A percentile compares a stretch with the other conserved stretches of the same genome.
phyloP scores from a whole-genome alignment of 2,113 vertebrate genomes.

The Pipa parva region DNA sequence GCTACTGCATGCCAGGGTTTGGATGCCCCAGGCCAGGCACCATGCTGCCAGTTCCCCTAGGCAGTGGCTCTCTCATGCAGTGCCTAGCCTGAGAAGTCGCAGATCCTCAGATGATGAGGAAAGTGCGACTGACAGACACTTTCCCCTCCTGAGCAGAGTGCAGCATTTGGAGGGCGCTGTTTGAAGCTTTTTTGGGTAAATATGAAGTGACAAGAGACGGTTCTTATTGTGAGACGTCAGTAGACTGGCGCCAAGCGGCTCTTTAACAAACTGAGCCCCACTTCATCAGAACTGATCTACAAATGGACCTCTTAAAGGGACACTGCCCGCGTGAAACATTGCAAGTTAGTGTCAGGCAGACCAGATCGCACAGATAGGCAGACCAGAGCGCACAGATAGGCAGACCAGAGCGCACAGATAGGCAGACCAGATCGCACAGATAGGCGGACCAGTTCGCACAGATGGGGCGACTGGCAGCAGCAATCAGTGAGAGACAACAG shows the following conservation, averaged over 20 bases:
- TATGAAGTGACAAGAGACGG: conserved; percentile 87
- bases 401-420: too few species aligned
- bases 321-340: conserved; percentile 42
- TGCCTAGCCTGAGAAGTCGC: too few species aligned
- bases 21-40: too few species aligned
- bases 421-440: too few species aligned
- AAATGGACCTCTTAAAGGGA: conserved; percentile 56
- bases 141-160: conserved; percentile 48
- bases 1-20: too few species aligned
- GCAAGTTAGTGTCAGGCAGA: not conserved
- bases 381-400: too few species aligned
- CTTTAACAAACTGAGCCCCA: conserved; percentile 63
- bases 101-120: not conserved
- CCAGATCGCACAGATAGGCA: not conserved
- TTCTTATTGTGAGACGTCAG: conserved; percentile 79
- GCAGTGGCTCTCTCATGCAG: too few species aligned
- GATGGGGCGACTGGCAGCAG: too few species aligned
- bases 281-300: conserved; percentile 65
- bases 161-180: conserved; percentile 56
- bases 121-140: not conserved
- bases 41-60: too few species aligned
- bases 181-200: conserved; percentile 72
- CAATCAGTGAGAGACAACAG: too few species aligned
- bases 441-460: too few species aligned
- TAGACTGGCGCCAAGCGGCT: conserved; percentile 84